Percentiles rank a stretch among this genome's conserved stretches.
Evolutionary conservation across 2,113 vertebrate species (phyloP).

Genomic region (Spea bombifrons): DNA sequence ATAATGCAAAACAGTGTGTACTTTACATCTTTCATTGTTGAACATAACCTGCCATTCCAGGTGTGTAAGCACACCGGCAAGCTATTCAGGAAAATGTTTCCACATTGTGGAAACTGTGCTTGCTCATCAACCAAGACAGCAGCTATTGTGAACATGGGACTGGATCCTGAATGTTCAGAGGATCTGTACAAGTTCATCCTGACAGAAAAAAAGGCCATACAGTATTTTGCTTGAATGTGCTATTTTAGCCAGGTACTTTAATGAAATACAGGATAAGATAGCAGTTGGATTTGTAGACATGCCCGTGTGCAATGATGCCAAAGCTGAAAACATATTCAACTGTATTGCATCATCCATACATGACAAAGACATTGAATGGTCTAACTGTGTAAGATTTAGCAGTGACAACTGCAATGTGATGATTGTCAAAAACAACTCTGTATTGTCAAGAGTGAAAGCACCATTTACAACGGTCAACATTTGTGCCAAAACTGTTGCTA

Average conservation of each 20-base stretch:
- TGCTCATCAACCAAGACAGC: background rate
- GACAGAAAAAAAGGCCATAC: constrained; percentile 4
- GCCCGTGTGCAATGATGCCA: constrained; percentile 50
- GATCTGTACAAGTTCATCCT: constrained; percentile 41
- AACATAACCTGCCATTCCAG: constrained; percentile 45
- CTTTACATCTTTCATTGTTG: constrained; percentile 20
- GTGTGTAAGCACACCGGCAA: constrained; percentile 44
- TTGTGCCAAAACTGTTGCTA: constrained; percentile 50
- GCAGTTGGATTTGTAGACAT: constrained; percentile 50
- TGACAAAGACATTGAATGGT: constrained; percentile 48
- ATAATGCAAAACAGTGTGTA: background rate
- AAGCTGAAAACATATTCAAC: constrained; percentile 48
- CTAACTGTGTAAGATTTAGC: constrained; percentile 39
- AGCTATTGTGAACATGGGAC: constrained; percentile 7
- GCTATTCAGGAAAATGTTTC: constrained; percentile 49
- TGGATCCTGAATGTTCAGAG: constrained; percentile 23
- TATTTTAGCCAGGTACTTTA: background rate
- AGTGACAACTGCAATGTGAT: constrained; percentile 49
- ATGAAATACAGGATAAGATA: constrained; percentile 23
- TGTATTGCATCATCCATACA: constrained; percentile 33
- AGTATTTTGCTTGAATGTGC: constrained; percentile 6
- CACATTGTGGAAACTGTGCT: constrained; percentile 30
- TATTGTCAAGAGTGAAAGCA: too few relatives aligned
- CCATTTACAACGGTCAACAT: constrained; percentile 25
- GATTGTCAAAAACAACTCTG: constrained; percentile 35